Evolutionary conservation across 2,797 vertebrate genomes (phyloP).

Genomic region (Pseudochirops cupreus): DNA sequence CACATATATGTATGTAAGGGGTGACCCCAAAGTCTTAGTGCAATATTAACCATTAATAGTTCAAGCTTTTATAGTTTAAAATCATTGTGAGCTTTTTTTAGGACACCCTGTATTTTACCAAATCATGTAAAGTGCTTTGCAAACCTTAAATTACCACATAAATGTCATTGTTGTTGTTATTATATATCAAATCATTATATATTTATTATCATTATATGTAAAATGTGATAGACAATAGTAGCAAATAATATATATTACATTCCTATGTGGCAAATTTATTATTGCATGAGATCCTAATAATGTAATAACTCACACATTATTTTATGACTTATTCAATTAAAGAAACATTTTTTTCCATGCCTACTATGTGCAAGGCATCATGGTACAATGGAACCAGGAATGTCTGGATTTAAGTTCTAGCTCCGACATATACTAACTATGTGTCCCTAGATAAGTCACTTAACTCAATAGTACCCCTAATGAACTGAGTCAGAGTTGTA

Average conservation of each 20-base stretch:
- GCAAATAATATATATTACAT: not conserved
- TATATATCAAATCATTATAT: not conserved
- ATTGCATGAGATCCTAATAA: not conserved
- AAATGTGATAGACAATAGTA: not conserved
- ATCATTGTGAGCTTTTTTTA: not conserved
- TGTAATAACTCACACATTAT: not conserved
- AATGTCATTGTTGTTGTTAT: not conserved
- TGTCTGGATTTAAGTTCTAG: not conserved
- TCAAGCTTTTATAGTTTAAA: not conserved
- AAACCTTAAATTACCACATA: not conserved
- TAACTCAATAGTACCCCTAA: not conserved
- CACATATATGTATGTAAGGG: not conserved
- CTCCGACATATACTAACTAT: not conserved
- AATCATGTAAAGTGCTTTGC: not conserved
- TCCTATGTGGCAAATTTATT: not conserved
- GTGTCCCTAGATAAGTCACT: not conserved
- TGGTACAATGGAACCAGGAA: not conserved
- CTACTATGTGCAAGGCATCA: not conserved
- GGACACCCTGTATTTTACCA: not conserved
- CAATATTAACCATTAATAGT: not conserved
- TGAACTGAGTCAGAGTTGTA: not conserved
- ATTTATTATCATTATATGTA: not conserved
- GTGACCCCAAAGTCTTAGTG: not conserved
- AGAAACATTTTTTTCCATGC: not conserved
- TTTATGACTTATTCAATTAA: not conserved